phyloP scores from a whole-genome alignment of 2,113 vertebrate genomes.

The Caranx ignobilis region DNA sequence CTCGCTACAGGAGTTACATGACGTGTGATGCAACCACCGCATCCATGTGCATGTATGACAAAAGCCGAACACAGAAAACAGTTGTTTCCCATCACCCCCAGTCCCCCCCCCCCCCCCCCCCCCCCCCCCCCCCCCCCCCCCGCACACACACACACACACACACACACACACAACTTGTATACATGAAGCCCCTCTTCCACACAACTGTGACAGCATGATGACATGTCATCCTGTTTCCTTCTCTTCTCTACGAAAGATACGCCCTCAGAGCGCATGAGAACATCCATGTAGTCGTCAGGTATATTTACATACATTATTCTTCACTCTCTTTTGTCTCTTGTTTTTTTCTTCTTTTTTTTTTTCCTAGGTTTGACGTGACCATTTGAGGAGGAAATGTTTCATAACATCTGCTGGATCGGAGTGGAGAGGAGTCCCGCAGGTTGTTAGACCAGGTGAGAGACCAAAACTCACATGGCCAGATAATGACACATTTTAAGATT shows the following conservation, averaged over 20 bases:
- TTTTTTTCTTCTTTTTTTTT: background rate
- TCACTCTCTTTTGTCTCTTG: slow-evolving; percentile 41
- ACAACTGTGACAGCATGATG: slow-evolving; percentile 55
- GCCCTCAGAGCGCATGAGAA: slow-evolving; percentile 45
- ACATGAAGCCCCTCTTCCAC: slow-evolving; percentile 51
- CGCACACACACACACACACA: no score
- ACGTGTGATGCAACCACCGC: slow-evolving; percentile 28
- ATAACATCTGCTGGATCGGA: background rate
- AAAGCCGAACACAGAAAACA: slow-evolving; percentile 68
- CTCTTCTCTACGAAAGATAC: slow-evolving; percentile 25
- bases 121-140: no score
- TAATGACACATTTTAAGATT: slow-evolving; percentile 1
- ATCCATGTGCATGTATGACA: slow-evolving; percentile 55
- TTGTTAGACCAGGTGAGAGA: slow-evolving; percentile 66
- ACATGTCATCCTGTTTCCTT: slow-evolving; percentile 55
- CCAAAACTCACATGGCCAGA: background rate
- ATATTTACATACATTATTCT: slow-evolving; percentile 66
- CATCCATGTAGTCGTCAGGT: slow-evolving; percentile 30
- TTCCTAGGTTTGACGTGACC: slow-evolving; percentile 47
- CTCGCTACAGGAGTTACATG: slow-evolving; percentile 37
- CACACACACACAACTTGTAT: slow-evolving; percentile 13
- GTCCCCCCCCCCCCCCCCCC: no score
- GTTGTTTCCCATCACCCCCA: slow-evolving; percentile 36
- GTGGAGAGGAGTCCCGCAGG: slow-evolving; percentile 21
- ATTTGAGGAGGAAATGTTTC: slow-evolving; percentile 11